phyloP scores from a whole-genome alignment of 2,797 vertebrate species.

The Sylvia borin region DNA sequence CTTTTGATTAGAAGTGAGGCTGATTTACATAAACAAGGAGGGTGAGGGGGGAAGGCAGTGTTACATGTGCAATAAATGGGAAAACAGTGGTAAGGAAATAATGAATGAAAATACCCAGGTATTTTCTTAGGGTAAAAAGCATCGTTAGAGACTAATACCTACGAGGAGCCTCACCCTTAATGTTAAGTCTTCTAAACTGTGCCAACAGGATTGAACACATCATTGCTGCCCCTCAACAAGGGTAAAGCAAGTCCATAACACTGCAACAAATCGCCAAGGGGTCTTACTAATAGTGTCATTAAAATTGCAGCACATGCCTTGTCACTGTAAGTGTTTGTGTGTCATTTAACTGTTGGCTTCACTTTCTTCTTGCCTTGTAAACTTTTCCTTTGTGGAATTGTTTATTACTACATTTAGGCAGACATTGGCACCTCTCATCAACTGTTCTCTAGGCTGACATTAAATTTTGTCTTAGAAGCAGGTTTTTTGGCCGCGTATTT shows the following conservation, averaged over 20 bases:
- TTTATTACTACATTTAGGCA: neutral
- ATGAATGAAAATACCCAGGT: neutral
- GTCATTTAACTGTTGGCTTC: neutral
- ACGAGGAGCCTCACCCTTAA: neutral
- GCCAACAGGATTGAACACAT: neutral
- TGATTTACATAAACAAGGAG: neutral
- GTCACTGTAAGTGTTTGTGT: neutral
- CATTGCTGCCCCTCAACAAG: neutral
- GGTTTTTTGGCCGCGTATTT: accelerated
- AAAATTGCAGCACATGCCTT: neutral
- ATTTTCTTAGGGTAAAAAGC: neutral
- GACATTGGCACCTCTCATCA: neutral
- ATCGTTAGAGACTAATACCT: neutral
- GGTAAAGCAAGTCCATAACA: neutral
- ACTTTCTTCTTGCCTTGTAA: neutral
- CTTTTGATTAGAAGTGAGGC: neutral
- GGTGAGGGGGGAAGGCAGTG: accelerated
- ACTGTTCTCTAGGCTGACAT: neutral
- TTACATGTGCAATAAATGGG: neutral
- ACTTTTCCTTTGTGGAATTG: neutral
- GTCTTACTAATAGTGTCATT: neutral
- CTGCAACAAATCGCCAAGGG: neutral
- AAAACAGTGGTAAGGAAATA: neutral
- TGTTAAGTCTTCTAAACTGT: neutral
- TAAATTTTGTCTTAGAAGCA: neutral